Conservation (phyloP, 2,888 invertebrate genomes). For the Calliphora vomitoria region DNA sequence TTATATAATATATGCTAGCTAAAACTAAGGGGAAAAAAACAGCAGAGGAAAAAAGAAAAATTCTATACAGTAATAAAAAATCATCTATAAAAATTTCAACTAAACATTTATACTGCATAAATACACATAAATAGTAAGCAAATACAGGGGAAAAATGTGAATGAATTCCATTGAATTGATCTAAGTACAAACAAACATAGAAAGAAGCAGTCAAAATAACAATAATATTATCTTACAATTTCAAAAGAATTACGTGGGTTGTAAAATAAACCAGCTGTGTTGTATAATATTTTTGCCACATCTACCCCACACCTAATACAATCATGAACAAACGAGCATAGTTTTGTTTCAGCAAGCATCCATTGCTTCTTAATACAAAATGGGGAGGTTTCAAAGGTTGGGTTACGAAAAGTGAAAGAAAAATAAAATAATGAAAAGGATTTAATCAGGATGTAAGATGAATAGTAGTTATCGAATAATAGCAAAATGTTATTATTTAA, state of each 20-base stretch:
- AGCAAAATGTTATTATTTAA: conserved; percentile 2
- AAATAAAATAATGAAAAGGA: neutral
- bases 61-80: conserved; percentile 20
- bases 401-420: neutral
- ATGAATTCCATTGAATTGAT: neutral
- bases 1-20: neutral
- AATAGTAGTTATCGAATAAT: conserved; percentile 17
- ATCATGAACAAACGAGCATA: neutral
- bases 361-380: neutral
- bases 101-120: conserved; percentile 12
- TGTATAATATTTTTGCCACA: neutral
- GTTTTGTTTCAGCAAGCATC: neutral
- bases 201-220: conserved; percentile 29
- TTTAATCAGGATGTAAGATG: conserved; percentile 24
- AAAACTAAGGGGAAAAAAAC: neutral
- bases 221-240: conserved; percentile 55
- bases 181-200: neutral
- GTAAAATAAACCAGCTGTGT: conserved; percentile 31
- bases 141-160: neutral
- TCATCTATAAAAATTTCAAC: conserved; percentile 26
- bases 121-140: conserved; percentile 3
- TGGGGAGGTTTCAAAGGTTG: neutral
- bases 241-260: conserved; percentile 45
- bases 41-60: conserved; percentile 1
- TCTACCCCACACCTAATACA: neutral